A percentile compares a stretch with the other conserved stretches of the same genome.
Evolutionary conservation across 2,888 invertebrate genomes (phyloP).

Genomic region (Hyposoter dolosus): DNA sequence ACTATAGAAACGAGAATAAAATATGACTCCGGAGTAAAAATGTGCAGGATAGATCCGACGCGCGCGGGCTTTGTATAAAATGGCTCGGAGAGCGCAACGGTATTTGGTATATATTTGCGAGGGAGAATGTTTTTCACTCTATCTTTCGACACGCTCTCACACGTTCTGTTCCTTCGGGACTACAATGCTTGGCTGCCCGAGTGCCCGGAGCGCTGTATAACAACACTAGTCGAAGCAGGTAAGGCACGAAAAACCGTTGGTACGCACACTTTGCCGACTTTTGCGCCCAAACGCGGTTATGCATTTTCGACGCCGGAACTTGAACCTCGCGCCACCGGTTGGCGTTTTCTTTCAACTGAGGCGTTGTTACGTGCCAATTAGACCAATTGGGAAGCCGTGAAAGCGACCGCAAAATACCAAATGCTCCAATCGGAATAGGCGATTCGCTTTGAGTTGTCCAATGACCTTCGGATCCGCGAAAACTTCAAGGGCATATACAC

Average conservation of each 20-base stretch:
- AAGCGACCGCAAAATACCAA: background rate
- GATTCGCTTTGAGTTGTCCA: no score
- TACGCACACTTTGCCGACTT: background rate
- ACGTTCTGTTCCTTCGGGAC: background rate
- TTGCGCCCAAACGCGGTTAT: conserved; percentile 20
- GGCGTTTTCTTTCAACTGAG: background rate
- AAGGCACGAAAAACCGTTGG: conserved; percentile 4
- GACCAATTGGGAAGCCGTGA: background rate
- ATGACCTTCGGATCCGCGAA: no score
- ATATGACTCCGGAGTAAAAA: background rate
- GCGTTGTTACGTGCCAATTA: background rate
- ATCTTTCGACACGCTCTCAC: conserved; percentile 20
- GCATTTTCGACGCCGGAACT: conserved; percentile 9
- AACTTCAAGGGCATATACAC: no score
- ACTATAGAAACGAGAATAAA: background rate
- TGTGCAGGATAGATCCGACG: background rate
- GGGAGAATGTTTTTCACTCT: conserved; percentile 14
- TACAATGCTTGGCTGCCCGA: background rate
- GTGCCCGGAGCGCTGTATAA: conserved; percentile 29
- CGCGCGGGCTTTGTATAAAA: conserved; percentile 30
- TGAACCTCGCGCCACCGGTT: conserved; percentile 1
- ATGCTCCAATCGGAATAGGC: background rate
- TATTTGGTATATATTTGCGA: conserved; percentile 30
- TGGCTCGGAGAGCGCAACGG: conserved; percentile 30
- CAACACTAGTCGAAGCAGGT: background rate